Evolutionary conservation across 2,113 vertebrate species (phyloP).

Genomic region (Echinops telfairi): DNA sequence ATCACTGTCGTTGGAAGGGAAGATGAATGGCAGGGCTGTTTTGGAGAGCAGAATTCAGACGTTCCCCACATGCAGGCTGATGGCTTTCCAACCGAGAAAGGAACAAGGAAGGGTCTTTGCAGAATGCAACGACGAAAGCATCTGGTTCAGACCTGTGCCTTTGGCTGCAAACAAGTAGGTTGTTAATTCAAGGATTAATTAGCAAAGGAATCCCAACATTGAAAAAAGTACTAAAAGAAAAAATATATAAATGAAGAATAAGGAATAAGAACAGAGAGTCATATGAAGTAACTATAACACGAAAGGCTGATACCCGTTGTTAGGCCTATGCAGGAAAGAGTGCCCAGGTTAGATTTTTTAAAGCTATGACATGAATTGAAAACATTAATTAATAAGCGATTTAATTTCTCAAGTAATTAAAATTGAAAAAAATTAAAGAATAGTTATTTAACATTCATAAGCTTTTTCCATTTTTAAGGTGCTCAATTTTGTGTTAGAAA

Average conservation of each 20-base stretch:
- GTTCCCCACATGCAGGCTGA: too few species aligned
- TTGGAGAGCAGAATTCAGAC: too few species aligned
- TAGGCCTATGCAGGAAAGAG: constrained; percentile 85
- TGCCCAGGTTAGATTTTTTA: constrained; percentile 75
- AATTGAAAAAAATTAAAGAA: constrained; percentile 1
- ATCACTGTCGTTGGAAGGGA: too few species aligned
- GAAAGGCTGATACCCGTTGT: constrained; percentile 85
- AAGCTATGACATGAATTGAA: constrained; percentile 46
- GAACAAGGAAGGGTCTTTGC: too few species aligned
- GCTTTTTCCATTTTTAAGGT: constrained; percentile 14
- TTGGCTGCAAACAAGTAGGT: too few species aligned
- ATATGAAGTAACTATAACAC: constrained; percentile 85
- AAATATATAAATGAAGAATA: constrained; percentile 89
- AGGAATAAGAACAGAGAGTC: constrained; percentile 89
- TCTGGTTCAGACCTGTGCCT: too few species aligned
- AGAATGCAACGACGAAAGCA: too few species aligned
- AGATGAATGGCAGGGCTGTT: too few species aligned
- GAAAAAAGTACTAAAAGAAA: constrained; percentile 88
- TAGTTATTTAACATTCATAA: constrained; percentile 23
- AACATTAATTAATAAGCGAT: constrained; percentile 35
- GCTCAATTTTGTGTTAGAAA: constrained; percentile 55
- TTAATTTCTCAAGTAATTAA: constrained; percentile 51
- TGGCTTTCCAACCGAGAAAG: too few species aligned
- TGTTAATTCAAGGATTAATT: too few species aligned
- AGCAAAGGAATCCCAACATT: not conserved